Conservation (phyloP, 2,797 vertebrate species). For the Halcyon leucocephala region DNA sequence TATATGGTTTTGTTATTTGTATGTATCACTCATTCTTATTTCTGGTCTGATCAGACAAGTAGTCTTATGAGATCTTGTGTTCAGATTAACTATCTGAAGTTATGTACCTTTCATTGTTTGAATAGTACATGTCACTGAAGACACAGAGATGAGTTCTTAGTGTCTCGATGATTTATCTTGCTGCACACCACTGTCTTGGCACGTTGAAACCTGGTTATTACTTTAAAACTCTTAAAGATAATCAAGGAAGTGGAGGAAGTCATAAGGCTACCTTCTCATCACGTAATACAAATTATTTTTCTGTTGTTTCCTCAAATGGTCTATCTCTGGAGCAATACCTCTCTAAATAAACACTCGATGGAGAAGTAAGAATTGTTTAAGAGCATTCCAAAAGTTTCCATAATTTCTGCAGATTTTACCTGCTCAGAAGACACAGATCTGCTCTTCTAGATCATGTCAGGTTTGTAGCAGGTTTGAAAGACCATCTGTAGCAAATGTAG, state of each 20-base stretch:
- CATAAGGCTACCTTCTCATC: background rate
- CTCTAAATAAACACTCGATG: background rate
- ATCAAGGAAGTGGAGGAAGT: background rate
- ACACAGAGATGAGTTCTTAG: background rate
- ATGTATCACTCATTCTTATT: background rate
- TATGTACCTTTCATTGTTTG: background rate
- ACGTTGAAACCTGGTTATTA: background rate
- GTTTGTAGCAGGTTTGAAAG: background rate
- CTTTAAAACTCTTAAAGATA: background rate
- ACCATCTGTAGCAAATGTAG: background rate
- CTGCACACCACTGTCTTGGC: background rate
- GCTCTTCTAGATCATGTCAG: background rate
- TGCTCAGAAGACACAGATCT: background rate
- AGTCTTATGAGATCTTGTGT: background rate
- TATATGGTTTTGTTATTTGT: background rate
- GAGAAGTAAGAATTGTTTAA: background rate
- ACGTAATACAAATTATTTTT: background rate
- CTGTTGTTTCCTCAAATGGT: background rate
- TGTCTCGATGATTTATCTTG: background rate
- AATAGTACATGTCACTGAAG: background rate
- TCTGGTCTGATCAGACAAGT: background rate
- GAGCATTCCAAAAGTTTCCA: background rate
- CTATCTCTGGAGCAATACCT: background rate
- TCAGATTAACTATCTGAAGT: background rate
- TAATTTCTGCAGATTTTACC: background rate